phyloP scores from a whole-genome alignment of 1,140 invertebrate genomes.

The Pentalonia nigronervosa region DNA sequence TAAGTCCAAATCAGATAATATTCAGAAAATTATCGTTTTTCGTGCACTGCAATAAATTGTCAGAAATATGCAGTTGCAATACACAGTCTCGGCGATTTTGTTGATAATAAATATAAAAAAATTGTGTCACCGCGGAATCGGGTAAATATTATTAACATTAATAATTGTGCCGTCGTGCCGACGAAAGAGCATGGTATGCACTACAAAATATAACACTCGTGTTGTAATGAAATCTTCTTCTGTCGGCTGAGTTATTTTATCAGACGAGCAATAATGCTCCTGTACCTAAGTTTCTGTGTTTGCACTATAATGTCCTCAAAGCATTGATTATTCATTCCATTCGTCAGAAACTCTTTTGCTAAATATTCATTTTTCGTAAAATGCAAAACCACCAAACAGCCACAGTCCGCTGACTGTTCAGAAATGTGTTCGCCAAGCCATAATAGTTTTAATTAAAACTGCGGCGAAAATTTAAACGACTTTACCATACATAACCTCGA shows the following conservation, averaged over 20 bases:
- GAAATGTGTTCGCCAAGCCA: background rate
- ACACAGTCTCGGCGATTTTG: too few species aligned
- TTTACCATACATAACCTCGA: background rate
- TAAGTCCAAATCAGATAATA: too few species aligned
- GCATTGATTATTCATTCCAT: background rate
- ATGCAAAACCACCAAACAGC: background rate
- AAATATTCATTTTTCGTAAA: background rate
- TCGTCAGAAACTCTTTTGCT: background rate
- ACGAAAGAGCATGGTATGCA: too few species aligned
- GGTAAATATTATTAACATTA: too few species aligned
- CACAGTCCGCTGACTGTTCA: background rate
- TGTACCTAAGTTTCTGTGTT: background rate
- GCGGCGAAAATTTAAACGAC: background rate
- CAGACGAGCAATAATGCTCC: background rate
- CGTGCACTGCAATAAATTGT: too few species aligned
- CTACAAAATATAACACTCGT: too few species aligned
- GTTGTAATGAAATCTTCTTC: background rate
- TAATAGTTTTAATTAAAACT: constrained; percentile 15
- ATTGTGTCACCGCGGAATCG: too few species aligned
- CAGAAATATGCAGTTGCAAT: too few species aligned
- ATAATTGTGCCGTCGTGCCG: too few species aligned
- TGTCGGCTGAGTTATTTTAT: background rate
- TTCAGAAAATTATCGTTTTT: too few species aligned
- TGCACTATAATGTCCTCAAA: background rate
- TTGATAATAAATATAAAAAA: too few species aligned